Base-by-base conservation (phyloP, 2,113 vertebrate genomes). In the Empidonax traillii region DNA sequence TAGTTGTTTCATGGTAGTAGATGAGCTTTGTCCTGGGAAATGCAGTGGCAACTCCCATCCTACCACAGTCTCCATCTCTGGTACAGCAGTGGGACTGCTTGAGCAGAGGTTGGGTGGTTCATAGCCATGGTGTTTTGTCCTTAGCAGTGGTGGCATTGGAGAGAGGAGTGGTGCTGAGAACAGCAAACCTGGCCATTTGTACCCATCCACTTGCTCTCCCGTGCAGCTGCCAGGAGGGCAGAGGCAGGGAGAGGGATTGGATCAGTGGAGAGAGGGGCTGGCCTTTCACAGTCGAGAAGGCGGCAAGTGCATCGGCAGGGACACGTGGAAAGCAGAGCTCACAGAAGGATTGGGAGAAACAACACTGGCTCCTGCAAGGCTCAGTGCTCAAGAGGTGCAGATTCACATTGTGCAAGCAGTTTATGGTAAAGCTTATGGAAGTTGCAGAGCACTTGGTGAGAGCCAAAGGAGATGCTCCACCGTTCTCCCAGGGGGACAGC, bases 391-490 rank as follows among this genome's bases (percentile, higher is more conserved):
- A 12, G 78, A 65, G 78, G 65, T 9, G 7, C 63, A 16, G 51
- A n/a, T 44, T 43, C 5, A 1, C 14, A 17, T 46, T 75, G 16
- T 0, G 2, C 80, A 55, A 16, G 25, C 2, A 0, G 44, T 55
- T 83, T 37, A 21, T 1, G 1, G 86, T 13, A 24, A 0, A 3
- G 39, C 12, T 41, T 41, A 41, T 41, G 85, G 74, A 83, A 84
- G 79, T 27, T 67, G 63, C 41, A 37, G 69, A 84, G 73, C 61
- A 22, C 49, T 73, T 41, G 28, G 41, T 20, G 79, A 55, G 77
- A 82, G 73, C 80, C 66, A 56, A 12, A 77, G 76, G 87, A 91
- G 84, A 69, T 90, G 66, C 65, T 92, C 83, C 68, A 56, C 22
- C 14, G 2, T 11, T 59, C 53, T 96, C 68, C 78, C 72, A 16